Percentiles rank a stretch among this genome's conserved stretches.
Conservation (phyloP, 1,140 invertebrate genomes). For the Drosophila melanica region DNA sequence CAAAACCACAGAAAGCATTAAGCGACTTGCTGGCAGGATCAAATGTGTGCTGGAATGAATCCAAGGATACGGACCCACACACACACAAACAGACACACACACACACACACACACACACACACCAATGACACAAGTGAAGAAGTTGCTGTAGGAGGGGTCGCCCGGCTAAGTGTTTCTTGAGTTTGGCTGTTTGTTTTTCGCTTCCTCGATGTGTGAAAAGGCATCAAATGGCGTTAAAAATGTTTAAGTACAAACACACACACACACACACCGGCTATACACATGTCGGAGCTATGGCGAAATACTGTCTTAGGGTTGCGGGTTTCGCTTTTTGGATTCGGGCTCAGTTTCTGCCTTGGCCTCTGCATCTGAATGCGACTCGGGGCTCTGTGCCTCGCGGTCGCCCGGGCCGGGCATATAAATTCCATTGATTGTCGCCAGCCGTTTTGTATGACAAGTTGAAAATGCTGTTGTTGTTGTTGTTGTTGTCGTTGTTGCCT, state of each 20-base stretch:
- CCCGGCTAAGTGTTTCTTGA: slow-evolving; percentile 75
- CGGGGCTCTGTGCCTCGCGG: slow-evolving; percentile 2
- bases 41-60: slow-evolving; percentile 32
- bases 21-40: slow-evolving; percentile 46
- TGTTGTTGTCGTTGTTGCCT: slow-evolving; percentile 9
- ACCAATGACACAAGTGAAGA: slow-evolving; percentile 12
- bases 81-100: slow-evolving; percentile 18
- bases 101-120: slow-evolving; percentile 8
- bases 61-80: slow-evolving; percentile 33
- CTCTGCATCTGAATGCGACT: slow-evolving; percentile 13
- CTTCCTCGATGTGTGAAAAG: slow-evolving; percentile 76
- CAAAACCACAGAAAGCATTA: slow-evolving; percentile 53
- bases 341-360: slow-evolving; percentile 31
- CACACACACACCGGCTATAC: slow-evolving; percentile 12
- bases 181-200: slow-evolving; percentile 70
- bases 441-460: slow-evolving; percentile 77
- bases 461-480: slow-evolving; percentile 48
- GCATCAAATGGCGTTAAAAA: slow-evolving; percentile 82
- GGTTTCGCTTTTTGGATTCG: slow-evolving; percentile 8
- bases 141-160: slow-evolving; percentile 19
- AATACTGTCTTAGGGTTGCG: slow-evolving; percentile 22
- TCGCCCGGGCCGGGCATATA: slow-evolving; percentile 40
- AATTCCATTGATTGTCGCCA: slow-evolving; percentile 81
- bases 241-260: slow-evolving; percentile 69
- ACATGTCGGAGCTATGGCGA: slow-evolving; percentile 1